Evolutionary conservation across 2,113 vertebrate species (phyloP).

Genomic region (Microcebus griseorufus): DNA sequence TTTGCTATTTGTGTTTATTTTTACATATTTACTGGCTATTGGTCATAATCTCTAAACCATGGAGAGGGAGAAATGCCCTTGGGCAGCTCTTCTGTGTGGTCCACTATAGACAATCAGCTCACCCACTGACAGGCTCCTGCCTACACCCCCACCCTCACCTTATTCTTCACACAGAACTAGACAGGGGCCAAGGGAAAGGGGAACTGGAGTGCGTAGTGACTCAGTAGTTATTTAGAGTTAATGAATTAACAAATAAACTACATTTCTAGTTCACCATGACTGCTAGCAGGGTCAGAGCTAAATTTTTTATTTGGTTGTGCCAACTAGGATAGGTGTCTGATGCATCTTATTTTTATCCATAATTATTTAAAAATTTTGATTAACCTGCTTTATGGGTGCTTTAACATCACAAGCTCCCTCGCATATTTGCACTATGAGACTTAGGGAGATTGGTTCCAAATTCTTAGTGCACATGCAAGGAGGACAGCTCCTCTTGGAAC

Average conservation of each 20-base stretch:
- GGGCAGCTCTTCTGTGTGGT: not conserved
- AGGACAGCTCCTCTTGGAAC: not conserved
- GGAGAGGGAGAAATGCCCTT: not conserved
- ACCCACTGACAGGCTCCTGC: no score
- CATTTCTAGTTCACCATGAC: not conserved
- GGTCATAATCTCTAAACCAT: not conserved
- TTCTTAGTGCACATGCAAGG: not conserved
- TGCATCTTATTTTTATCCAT: not conserved
- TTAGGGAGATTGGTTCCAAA: not conserved
- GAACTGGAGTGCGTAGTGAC: not conserved
- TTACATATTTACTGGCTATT: not conserved
- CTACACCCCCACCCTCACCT: not conserved
- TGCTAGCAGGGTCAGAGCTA: not conserved
- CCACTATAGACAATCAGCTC: not conserved
- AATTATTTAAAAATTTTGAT: slow-evolving; percentile 17
- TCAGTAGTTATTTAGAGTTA: not conserved
- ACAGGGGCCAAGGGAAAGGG: not conserved
- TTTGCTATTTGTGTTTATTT: not conserved
- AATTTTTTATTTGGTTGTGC: not conserved
- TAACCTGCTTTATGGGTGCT: not conserved
- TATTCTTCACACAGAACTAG: not conserved
- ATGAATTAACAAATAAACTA: not conserved
- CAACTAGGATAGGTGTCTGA: not conserved
- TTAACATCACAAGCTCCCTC: not conserved
- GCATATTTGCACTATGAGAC: not conserved